Base-by-base conservation (phyloP, 2,888 invertebrate species). In the Synergus itoensis region DNA sequence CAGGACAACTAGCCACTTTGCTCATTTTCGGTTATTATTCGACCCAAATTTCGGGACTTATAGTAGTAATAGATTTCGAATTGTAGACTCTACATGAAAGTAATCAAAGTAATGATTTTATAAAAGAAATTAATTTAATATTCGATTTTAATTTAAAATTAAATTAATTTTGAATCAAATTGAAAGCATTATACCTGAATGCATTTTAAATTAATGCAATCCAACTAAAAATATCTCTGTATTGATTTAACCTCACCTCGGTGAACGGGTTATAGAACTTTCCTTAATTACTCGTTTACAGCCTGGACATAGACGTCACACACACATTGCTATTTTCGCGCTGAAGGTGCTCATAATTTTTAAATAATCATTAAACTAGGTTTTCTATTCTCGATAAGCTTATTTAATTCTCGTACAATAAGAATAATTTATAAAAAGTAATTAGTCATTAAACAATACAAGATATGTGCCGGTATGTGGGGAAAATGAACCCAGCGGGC, bases 181-280 rank as follows among this genome's bases (percentile, higher is more conserved):
- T 14, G 67, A 16, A 21, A 16, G 28, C 45, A 48, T 69, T 69
- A 48, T 45, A 45, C 9, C 48, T 14, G 48, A n/a, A 45, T 69
- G 28, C 18, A 67, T 12, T 67, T n/a, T 8, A n/a, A 53, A 2
- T 53, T 45, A 21, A 69, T 69, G 16, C 48, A 69, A 69, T 69
- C 67, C 21, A 69, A 48, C 45, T 69, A 69, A 69, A 69, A 69
- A 69, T 69, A 69, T 69, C 45, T 28, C 18, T 36, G 43, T 48
- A 69, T 69, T 69, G 69, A 69, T 69, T 69, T 69, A 69, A 69
- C 69, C 48, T 69, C 69, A 69, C 41, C 48, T 69, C 48, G 14
- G 28, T 69, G 48, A 43, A 69, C 69, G 16, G 28, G 69, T 69
- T 69, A 45, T 28, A 69, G 43, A 69, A 69, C 69, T 69, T 69